phyloP scores from a whole-genome alignment of 2,888 invertebrate species.

The Philaethria dido region DNA sequence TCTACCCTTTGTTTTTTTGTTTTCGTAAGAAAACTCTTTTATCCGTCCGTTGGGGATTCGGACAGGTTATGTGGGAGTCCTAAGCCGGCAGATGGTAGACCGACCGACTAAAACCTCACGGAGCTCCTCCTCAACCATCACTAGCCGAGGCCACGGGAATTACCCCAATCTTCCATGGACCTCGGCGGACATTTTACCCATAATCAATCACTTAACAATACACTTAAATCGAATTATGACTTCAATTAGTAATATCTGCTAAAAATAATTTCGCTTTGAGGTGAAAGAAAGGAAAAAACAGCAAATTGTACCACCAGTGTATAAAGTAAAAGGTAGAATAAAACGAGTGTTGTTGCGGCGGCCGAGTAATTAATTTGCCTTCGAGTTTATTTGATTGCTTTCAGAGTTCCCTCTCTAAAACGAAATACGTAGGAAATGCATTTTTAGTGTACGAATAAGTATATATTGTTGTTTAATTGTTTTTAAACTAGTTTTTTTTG shows the following conservation, averaged over 20 bases:
- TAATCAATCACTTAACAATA: background rate
- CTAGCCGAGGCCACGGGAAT: too few species aligned
- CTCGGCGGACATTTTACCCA: too few species aligned
- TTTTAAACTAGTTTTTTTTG: too few species aligned
- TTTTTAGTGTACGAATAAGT: too few species aligned
- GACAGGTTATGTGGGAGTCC: too few species aligned
- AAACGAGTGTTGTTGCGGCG: constrained; percentile 32
- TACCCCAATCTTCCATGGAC: too few species aligned
- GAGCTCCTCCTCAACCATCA: too few species aligned
- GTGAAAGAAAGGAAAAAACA: constrained; percentile 5
- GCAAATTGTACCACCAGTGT: constrained; percentile 5
- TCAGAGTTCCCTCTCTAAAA: constrained; percentile 14
- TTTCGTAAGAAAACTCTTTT: too few species aligned
- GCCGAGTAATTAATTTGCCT: constrained; percentile 38
- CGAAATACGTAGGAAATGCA: background rate
- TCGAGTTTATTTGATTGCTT: constrained; percentile 38
- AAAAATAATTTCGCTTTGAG: constrained; percentile 9
- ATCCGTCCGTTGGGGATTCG: too few species aligned
- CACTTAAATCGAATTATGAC: background rate
- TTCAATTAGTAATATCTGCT: background rate
- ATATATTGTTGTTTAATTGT: background rate
- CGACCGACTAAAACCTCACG: too few species aligned
- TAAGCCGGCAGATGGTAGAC: too few species aligned
- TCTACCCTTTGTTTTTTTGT: too few species aligned
- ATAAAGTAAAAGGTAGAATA: constrained; percentile 13